Conservation (phyloP, 2,113 vertebrate genomes). For the Odontesthes bonariensis region DNA sequence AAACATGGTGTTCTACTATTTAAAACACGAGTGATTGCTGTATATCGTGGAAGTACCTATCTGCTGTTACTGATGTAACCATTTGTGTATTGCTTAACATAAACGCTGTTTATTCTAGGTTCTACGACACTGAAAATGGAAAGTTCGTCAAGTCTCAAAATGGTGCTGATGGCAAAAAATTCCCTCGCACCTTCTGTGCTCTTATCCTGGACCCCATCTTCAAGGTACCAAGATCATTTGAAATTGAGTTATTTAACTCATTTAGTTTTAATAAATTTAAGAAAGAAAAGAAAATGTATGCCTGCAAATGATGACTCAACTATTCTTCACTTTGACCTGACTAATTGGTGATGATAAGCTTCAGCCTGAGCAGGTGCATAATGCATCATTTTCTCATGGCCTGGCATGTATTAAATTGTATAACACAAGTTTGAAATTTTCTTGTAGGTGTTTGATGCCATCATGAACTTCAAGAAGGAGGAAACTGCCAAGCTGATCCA, state of each 20-base stretch:
- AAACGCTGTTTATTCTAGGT: slow-evolving; percentile 67
- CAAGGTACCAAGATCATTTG: slow-evolving; percentile 83
- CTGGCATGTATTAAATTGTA: neutral
- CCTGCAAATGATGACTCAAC: slow-evolving; percentile 85
- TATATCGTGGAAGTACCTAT: neutral
- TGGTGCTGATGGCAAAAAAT: slow-evolving; percentile 86
- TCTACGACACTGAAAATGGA: slow-evolving; percentile 87
- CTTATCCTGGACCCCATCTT: slow-evolving; percentile 96
- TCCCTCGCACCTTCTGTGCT: slow-evolving; percentile 89
- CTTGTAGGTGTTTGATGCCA: slow-evolving; percentile 90
- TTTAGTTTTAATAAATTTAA: neutral
- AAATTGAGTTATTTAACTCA: neutral
- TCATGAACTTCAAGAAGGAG: slow-evolving; percentile 96
- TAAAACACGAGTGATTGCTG: no score
- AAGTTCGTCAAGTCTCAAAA: slow-evolving; percentile 89
- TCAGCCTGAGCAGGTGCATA: slow-evolving; percentile 81
- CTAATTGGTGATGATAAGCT: slow-evolving; percentile 82
- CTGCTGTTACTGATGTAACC: neutral
- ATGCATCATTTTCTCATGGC: no score
- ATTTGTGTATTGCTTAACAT: neutral
- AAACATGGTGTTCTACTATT: neutral
- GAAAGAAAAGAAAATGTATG: neutral
- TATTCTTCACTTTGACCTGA: slow-evolving; percentile 94
- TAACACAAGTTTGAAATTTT: neutral
- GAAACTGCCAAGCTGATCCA: slow-evolving; percentile 90